These are phyloP conservation scores for Drosophila seguyi DNA, from an alignment of 1,140 invertebrate species.

Conservation along the genomic window DNA sequence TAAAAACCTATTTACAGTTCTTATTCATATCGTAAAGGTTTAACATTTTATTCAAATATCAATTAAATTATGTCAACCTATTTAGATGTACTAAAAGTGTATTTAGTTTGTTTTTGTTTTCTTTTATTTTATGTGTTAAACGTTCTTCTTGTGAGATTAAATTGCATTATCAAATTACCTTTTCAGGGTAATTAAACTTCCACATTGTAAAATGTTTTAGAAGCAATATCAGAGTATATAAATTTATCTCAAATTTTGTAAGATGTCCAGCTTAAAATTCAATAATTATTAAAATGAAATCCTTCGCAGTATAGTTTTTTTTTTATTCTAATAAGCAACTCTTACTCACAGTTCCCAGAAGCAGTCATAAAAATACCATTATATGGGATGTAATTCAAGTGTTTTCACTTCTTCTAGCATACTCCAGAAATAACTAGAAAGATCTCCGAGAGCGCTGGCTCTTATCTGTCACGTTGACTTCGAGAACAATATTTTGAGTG, in stretches of 20 bases:
- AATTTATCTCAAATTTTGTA: too few relatives aligned
- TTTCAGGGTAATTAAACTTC: too few relatives aligned
- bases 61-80: neutral
- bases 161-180: too few relatives aligned
- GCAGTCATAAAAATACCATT: neutral
- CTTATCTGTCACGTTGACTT: conserved; percentile 34
- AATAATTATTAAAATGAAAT: too few relatives aligned
- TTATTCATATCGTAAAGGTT: rapidly evolving
- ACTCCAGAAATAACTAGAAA: conserved; percentile 19
- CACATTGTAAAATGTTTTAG: too few relatives aligned
- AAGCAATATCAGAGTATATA: too few relatives aligned
- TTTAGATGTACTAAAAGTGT: neutral
- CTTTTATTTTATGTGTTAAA: too few relatives aligned
- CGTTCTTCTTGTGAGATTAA: too few relatives aligned
- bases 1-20: neutral
- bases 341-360: conserved; percentile 7
- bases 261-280: too few relatives aligned
- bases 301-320: too few relatives aligned
- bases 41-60: neutral
- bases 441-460: conserved; percentile 1
- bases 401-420: conserved; percentile 22
- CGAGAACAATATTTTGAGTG: conserved; percentile 14
- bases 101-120: neutral
- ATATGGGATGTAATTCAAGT: conserved; percentile 12
- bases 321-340: neutral